These are phyloP conservation scores for Drosophila kepulauana DNA, from an alignment of 1,140 invertebrate species.

Conservation along the genomic window DNA sequence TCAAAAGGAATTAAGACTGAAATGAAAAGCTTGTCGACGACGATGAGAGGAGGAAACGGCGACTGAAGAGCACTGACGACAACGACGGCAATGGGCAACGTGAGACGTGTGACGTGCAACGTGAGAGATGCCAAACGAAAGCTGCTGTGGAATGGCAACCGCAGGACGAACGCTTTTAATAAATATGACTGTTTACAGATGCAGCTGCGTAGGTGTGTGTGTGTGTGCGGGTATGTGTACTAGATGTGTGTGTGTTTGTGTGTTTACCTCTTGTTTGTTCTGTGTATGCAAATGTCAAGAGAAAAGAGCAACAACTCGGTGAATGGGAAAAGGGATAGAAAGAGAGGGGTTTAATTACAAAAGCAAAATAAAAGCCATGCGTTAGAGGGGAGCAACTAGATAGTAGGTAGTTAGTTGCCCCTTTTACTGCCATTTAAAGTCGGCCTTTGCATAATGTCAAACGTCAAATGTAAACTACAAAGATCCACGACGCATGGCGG, in stretches of 20 bases:
- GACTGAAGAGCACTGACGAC: not conserved
- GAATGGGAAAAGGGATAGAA: not conserved
- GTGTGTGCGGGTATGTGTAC: conserved; percentile 17
- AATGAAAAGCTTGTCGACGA: conserved; percentile 77
- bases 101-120: conserved; percentile 1
- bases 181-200: conserved; percentile 66
- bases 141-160: conserved; percentile 47
- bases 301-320: conserved; percentile 67
- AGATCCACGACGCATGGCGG: conserved; percentile 52
- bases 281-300: conserved; percentile 68
- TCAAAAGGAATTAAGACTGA: conserved; percentile 81
- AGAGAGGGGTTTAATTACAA: not conserved
- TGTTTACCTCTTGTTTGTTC: conserved; percentile 68
- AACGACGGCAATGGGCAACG: not conserved
- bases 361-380: conserved; percentile 12
- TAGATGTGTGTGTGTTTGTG: conserved; percentile 22
- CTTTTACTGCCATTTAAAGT: conserved; percentile 29
- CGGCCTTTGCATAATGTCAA: conserved; percentile 28
- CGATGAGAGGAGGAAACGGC: conserved; percentile 27
- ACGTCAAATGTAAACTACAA: conserved; percentile 51
- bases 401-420: conserved; percentile 12
- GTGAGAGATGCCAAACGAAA: conserved; percentile 9
- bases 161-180: conserved; percentile 74
- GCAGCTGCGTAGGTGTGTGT: conserved; percentile 23
- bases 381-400: not conserved